phyloP scores from a whole-genome alignment of 2,888 invertebrate species.

The Elmis aenea region DNA sequence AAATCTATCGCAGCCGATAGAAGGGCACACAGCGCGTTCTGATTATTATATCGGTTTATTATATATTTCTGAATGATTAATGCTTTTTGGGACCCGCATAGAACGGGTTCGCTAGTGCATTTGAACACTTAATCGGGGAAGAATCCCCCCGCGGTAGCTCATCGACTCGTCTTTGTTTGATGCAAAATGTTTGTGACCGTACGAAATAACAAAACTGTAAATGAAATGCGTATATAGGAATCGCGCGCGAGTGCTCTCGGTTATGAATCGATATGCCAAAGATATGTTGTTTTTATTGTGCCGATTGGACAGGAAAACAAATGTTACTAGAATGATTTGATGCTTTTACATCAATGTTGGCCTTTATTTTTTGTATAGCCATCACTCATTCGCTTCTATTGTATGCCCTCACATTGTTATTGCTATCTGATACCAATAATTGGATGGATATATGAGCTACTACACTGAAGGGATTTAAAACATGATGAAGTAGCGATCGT shows the following conservation, averaged over 20 bases:
- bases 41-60: slow-evolving; percentile 34
- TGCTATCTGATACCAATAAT: slow-evolving; percentile 32
- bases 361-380: slow-evolving; percentile 21
- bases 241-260: slow-evolving; percentile 11
- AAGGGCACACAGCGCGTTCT: slow-evolving; percentile 29
- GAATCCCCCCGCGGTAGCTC: too few relatives aligned
- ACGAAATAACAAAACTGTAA: too few relatives aligned
- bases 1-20: slow-evolving; percentile 24
- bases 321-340: slow-evolving; percentile 41
- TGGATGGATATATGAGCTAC: slow-evolving; percentile 27
- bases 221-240: too few relatives aligned
- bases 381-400: slow-evolving; percentile 29
- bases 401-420: slow-evolving; percentile 31
- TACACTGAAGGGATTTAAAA: slow-evolving; percentile 18
- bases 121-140: slow-evolving; percentile 1
- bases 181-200: too few relatives aligned
- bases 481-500: slow-evolving; percentile 27
- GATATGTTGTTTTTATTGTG: slow-evolving; percentile 27
- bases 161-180: too few relatives aligned
- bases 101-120: slow-evolving; percentile 7
- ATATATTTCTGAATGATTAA: slow-evolving; percentile 32
- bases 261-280: slow-evolving; percentile 22
- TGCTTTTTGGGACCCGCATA: slow-evolving; percentile 13
- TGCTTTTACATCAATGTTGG: slow-evolving; percentile 34
- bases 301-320: slow-evolving; percentile 39